A percentile compares a stretch with the other conserved stretches of the same genome.
phyloP scores from a whole-genome alignment of 2,888 invertebrate species.

The Griposia aprilina region DNA sequence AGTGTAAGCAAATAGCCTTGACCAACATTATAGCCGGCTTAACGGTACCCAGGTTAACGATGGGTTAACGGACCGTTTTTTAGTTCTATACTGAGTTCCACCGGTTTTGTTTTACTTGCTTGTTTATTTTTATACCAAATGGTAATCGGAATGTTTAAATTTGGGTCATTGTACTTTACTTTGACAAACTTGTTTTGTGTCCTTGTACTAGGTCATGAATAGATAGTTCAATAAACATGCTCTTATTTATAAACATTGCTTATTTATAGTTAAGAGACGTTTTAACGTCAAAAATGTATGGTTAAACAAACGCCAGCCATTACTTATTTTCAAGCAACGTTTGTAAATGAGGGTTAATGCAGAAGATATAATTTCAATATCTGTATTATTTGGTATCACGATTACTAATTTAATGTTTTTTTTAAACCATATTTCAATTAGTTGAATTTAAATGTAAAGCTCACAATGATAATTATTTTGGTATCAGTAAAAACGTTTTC shows the following conservation, averaged over 20 bases:
- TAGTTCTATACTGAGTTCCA: constrained; percentile 35
- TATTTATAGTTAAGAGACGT: too few relatives aligned
- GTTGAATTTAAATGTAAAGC: not conserved
- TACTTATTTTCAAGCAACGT: too few relatives aligned
- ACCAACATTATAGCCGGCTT: constrained; percentile 48
- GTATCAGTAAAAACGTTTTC: not conserved
- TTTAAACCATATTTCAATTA: too few relatives aligned
- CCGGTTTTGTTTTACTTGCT: constrained; percentile 38
- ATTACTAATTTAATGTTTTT: not conserved
- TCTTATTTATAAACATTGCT: too few relatives aligned
- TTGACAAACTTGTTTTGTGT: constrained; percentile 26
- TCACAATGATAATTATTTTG: not conserved
- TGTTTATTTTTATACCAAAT: constrained; percentile 52
- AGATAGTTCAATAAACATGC: not conserved
- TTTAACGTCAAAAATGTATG: too few relatives aligned
- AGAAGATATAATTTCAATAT: not conserved
- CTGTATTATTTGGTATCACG: too few relatives aligned
- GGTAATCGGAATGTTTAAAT: constrained; percentile 45
- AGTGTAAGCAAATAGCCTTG: constrained; percentile 42
- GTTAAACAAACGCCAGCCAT: too few relatives aligned
- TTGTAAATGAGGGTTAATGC: too few relatives aligned
- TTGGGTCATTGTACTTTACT: constrained; percentile 45
- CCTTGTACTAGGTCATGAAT: constrained; percentile 33
- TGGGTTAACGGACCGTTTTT: constrained; percentile 70
- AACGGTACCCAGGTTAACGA: constrained; percentile 70